These are phyloP conservation scores for Psammodynastes pulverulentus DNA, from an alignment of 2,113 vertebrate species.

Conservation along the genomic window DNA sequence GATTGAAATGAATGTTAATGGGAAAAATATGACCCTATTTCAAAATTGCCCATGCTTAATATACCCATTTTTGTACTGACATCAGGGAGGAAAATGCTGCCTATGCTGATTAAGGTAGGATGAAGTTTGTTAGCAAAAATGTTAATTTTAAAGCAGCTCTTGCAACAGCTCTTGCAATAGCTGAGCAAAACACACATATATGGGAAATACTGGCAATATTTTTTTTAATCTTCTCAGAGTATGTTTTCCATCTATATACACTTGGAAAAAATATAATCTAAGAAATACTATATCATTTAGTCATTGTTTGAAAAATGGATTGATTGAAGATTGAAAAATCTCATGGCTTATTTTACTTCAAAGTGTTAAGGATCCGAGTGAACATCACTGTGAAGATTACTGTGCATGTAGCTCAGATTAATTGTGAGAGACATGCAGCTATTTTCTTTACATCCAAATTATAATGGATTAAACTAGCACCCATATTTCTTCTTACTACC, in stretches of 20 bases:
- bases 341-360: neutral
- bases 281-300: neutral
- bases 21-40: neutral
- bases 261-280: neutral
- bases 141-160: neutral
- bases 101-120: neutral
- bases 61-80: neutral
- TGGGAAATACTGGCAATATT: neutral
- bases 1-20: neutral
- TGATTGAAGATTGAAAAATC: no score
- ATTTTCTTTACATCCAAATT: neutral
- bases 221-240: neutral
- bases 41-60: neutral
- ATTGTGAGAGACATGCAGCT: neutral
- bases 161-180: neutral
- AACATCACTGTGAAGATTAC: constrained; percentile 6
- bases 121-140: neutral
- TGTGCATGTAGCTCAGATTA: neutral
- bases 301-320: neutral
- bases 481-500: neutral
- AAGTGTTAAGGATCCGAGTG: neutral
- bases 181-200: neutral
- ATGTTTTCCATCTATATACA: neutral
- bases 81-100: neutral
- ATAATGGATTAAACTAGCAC: neutral